Percentiles rank a stretch among this genome's conserved stretches.
phyloP scores from a whole-genome alignment of 2,888 invertebrate genomes.

The Alentia gelatinosa region DNA sequence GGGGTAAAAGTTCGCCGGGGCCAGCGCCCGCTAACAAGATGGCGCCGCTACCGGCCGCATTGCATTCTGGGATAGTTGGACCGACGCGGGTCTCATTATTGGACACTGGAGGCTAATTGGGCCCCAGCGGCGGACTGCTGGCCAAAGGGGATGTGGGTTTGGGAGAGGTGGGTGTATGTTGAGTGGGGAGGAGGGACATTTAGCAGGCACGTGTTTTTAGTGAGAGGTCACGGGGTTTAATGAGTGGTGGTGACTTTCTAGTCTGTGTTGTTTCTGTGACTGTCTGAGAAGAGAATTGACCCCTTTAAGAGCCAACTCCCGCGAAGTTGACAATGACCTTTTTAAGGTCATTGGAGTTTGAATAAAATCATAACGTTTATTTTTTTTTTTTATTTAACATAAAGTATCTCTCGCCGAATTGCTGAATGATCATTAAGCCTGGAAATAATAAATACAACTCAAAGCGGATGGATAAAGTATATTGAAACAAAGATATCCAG shows the following conservation, averaged over 20 bases:
- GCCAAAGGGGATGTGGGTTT: not conserved
- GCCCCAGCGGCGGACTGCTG: not conserved
- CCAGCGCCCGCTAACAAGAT: not conserved
- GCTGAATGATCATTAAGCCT: no score
- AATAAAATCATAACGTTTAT: no score
- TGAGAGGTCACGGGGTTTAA: constrained; percentile 29
- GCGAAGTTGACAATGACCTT: constrained; percentile 33
- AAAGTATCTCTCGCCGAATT: no score
- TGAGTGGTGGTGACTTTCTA: constrained; percentile 31
- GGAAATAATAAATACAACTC: no score
- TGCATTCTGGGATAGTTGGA: not conserved
- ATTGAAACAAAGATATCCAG: no score
- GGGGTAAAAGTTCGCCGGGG: not conserved
- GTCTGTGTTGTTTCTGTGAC: not conserved
- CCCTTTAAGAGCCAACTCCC: no score
- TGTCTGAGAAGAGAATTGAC: not conserved
- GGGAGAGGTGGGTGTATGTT: not conserved
- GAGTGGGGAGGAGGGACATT: not conserved
- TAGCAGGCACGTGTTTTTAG: not conserved
- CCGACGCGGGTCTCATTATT: not conserved
- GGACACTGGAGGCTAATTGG: constrained; percentile 18
- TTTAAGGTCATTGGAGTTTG: no score
- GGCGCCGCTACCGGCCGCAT: not conserved
- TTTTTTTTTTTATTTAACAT: no score
- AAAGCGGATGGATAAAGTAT: no score